phyloP scores from a whole-genome alignment of 2,888 invertebrate species.

The Drosophila testacea region DNA sequence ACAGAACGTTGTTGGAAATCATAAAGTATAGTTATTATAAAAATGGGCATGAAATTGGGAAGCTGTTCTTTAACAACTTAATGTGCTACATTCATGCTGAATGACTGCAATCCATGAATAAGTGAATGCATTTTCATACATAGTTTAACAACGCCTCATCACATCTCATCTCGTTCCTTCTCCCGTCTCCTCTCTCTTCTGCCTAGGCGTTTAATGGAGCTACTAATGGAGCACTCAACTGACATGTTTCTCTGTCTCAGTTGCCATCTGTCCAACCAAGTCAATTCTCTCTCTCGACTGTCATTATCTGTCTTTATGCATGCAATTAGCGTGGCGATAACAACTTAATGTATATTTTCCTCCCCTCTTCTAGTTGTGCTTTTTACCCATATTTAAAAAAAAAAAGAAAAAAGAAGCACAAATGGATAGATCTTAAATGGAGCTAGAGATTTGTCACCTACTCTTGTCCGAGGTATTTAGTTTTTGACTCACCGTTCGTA shows the following conservation, averaged over 20 bases:
- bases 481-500: slow-evolving; percentile 90
- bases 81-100: not conserved
- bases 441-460: no score
- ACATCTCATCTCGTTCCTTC: not conserved
- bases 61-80: not conserved
- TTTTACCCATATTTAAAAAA: no score
- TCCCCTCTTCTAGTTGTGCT: no score
- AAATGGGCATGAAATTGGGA: not conserved
- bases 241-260: slow-evolving; percentile 5
- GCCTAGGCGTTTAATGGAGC: slow-evolving; percentile 22
- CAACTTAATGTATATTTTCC: slow-evolving; percentile 44
- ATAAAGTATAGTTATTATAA: not conserved
- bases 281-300: slow-evolving; percentile 11
- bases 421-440: no score
- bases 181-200: not conserved
- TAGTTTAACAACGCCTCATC: not conserved
- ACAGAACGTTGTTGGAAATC: no score
- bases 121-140: slow-evolving; percentile 21
- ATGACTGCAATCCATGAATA: slow-evolving; percentile 14
- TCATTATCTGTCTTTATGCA: slow-evolving; percentile 58
- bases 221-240: slow-evolving; percentile 51
- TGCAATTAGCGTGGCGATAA: slow-evolving; percentile 60
- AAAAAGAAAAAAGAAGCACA: no score
- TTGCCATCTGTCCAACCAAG: slow-evolving; percentile 3
- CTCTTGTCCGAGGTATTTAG: not conserved